Evolutionary conservation across 2,888 invertebrate genomes (phyloP), one percentile per base, ranked within the genome.

Genomic region (Teinopalpus imperialis): DNA sequence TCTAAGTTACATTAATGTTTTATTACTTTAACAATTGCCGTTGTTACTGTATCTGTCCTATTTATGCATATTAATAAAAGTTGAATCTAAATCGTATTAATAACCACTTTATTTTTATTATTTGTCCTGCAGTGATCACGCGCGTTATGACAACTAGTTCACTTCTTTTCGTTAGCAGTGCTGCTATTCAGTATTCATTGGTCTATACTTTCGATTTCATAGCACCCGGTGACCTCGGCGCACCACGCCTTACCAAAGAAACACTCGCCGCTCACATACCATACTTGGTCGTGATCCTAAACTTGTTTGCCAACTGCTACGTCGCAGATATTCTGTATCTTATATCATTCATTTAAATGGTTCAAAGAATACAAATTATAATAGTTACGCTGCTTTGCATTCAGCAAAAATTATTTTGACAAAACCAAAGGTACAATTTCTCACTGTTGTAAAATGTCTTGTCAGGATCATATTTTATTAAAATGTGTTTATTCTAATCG

Each of bases 241-340:
- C 57, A 55, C 60, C 61, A 61, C 59, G 60, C 44, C 51, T 49
- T 49, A 55, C 59, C 61, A 54, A 63, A 61, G 63, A 63, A 59
- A 47, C 70, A 66, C 58, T 57, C 60, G 58, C 73, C 81, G 66
- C 74, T 81, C 81, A 76, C 86, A 86, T 82, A 77, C 86, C 85
- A 62, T 69, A 75, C 69, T 68, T 56, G 66, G 66, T 82, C 75
- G 74, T 81, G 81, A 79, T 77, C 74, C 52, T 72, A 78, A 82
- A 80, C 81, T 69, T 62, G 76, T 76, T 76, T 74, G 61, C 63
- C 59, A 66, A 67, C 60, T 63, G 59, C 51, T 51, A 52, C 49
- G 51, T 46, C 49, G 52, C 43, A 48, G 48, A 48, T 46, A 34
- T 47, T 48, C 7, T 21, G 7, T 14, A 27, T 8, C 9, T 45